phyloP scores from a whole-genome alignment of 2,113 vertebrate species.

The Saguinus midas region DNA sequence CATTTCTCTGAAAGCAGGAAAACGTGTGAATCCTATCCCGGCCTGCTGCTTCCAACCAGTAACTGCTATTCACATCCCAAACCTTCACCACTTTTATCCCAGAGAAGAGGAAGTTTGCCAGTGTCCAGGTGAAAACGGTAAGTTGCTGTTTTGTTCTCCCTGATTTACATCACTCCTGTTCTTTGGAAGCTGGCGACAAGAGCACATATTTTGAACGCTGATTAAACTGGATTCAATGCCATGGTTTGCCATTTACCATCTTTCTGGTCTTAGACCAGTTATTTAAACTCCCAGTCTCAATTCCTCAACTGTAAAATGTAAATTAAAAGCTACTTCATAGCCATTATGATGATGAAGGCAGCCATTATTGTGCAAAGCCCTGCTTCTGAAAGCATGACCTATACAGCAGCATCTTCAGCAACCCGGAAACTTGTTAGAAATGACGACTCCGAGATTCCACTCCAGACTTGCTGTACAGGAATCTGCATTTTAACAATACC shows the following conservation, averaged over 20 bases:
- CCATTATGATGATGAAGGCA: not conserved
- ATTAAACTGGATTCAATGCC: not conserved
- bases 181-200: not conserved
- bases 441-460: not conserved
- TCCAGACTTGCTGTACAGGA: not conserved
- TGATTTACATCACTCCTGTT: not conserved
- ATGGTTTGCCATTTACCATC: not conserved
- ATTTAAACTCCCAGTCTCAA: not conserved
- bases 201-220: not conserved
- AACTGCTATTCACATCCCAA: not conserved
- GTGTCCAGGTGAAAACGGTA: not conserved
- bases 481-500: not conserved
- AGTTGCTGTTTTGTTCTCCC: not conserved
- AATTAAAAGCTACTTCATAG: not conserved
- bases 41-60: not conserved
- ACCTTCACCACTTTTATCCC: not conserved
- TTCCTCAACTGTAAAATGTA: not conserved
- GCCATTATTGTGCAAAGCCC: not conserved
- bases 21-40: not conserved
- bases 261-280: not conserved
- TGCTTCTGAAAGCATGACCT: not conserved
- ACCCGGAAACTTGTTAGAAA: not conserved
- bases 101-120: not conserved
- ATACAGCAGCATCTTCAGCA: not conserved
- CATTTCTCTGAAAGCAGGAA: not conserved